phyloP scores from a whole-genome alignment of 2,797 vertebrate genomes.

The Kryptopterus vitreolus region DNA sequence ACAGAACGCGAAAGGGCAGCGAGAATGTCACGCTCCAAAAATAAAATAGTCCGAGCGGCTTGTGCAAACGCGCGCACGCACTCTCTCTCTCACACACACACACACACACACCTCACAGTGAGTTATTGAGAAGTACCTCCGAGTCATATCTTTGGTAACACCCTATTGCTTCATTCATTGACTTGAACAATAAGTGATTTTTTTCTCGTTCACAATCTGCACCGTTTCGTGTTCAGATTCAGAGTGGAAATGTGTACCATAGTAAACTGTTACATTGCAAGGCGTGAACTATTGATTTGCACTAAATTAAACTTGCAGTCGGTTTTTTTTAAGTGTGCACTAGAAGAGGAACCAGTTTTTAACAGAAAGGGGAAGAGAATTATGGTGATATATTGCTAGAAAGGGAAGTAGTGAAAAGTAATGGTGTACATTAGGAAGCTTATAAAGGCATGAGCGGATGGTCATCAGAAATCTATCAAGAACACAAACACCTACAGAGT shows the following conservation, averaged over 20 bases:
- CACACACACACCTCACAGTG: not conserved
- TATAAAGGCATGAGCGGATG: not conserved
- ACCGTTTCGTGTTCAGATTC: not conserved
- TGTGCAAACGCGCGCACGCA: not conserved
- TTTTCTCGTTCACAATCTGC: not conserved
- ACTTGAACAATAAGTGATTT: not conserved
- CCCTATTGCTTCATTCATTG: not conserved
- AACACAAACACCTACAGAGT: no score
- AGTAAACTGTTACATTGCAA: no score
- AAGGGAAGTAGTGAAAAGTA: not conserved
- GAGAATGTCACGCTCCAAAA: constrained; percentile 81
- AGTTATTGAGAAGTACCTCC: no score
- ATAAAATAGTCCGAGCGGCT: constrained; percentile 64
- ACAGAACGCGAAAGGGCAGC: constrained; percentile 56
- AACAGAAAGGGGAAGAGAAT: not conserved
- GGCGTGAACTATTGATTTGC: no score
- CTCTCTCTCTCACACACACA: not conserved
- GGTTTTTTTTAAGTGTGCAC: no score
- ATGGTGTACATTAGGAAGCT: not conserved
- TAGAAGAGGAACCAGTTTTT: not conserved
- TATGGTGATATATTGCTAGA: not conserved
- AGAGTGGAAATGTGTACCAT: no score
- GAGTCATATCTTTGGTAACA: not conserved
- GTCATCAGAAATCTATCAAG: not conserved
- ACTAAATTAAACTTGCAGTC: no score